Percentiles rank a stretch among this genome's conserved stretches.
Evolutionary conservation across 1,140 invertebrate genomes (phyloP).

Genomic region (Aleiodes sp.): DNA sequence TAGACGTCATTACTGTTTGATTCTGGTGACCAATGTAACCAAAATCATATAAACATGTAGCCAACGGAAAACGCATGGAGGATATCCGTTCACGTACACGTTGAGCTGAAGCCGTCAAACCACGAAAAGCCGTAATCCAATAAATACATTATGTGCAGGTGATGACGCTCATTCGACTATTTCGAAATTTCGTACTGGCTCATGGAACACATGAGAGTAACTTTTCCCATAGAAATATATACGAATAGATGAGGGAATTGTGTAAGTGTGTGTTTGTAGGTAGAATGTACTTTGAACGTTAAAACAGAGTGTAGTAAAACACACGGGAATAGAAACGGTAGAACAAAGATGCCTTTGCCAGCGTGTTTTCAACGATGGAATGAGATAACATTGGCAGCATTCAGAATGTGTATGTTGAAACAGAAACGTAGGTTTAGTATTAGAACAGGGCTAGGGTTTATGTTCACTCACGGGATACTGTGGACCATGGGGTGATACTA

Average conservation of each 20-base stretch:
- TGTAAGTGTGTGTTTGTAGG: not conserved
- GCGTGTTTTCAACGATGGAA: constrained; percentile 26
- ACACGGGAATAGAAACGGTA: constrained; percentile 22
- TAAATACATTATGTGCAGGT: constrained; percentile 35
- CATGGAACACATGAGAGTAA: not conserved
- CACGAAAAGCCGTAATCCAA: constrained; percentile 30
- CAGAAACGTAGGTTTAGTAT: not conserved
- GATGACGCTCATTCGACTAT: constrained; percentile 31
- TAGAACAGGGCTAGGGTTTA: not conserved
- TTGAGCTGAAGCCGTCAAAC: constrained; percentile 27
- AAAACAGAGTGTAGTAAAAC: not conserved
- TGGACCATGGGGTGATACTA: not conserved
- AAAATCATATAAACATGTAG: not conserved
- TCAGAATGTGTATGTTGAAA: not conserved
- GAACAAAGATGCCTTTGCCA: constrained; percentile 30
- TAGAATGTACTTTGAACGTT: constrained; percentile 14
- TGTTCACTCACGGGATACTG: constrained; percentile 5
- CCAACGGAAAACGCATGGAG: not conserved
- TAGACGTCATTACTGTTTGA: not conserved
- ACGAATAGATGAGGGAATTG: not conserved
- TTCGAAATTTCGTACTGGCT: not conserved
- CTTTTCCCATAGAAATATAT: not conserved
- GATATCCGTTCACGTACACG: not conserved
- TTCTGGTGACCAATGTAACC: not conserved
- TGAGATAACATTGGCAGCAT: not conserved